Percentiles rank a stretch among this genome's conserved stretches.
These are phyloP conservation scores for Glossosoma conforme DNA, from an alignment of 1,140 invertebrate genomes.

Conservation along the genomic window DNA sequence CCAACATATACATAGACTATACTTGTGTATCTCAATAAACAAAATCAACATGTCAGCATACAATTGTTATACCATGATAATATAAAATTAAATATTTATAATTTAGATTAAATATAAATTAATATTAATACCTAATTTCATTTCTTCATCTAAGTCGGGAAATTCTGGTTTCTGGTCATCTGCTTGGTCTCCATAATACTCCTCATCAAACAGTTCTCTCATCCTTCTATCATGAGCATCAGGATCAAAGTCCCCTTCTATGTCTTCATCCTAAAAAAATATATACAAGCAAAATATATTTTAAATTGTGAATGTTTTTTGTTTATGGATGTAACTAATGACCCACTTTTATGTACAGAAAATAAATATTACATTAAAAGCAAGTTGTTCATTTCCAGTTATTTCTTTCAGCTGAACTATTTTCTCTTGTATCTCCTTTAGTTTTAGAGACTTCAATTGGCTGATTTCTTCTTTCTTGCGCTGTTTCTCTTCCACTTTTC, in stretches of 20 bases:
- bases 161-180: slow-evolving; percentile 76
- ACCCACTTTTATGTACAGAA: background rate
- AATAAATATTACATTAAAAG: slow-evolving; percentile 50
- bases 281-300: background rate
- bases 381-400: slow-evolving; percentile 70
- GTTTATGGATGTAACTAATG: background rate
- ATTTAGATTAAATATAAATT: background rate
- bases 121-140: slow-evolving; percentile 51
- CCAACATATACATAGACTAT: too few relatives aligned
- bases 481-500: slow-evolving; percentile 79
- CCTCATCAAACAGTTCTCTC: slow-evolving; percentile 79
- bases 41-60: background rate
- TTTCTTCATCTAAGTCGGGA: slow-evolving; percentile 71
- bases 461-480: slow-evolving; percentile 83
- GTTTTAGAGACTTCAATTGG: slow-evolving; percentile 78
- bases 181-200: slow-evolving; percentile 73
- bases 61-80: background rate
- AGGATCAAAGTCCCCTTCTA: slow-evolving; percentile 92
- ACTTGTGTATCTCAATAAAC: slow-evolving; percentile 2
- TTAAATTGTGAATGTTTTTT: slow-evolving; percentile 7
- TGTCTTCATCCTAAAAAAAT: slow-evolving; percentile 54
- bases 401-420: slow-evolving; percentile 83
- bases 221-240: slow-evolving; percentile 83
- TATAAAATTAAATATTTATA: background rate
- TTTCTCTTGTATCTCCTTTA: slow-evolving; percentile 87